Evolutionary conservation across 2,888 invertebrate genomes (phyloP), one percentile per base, ranked within the genome.

Genomic region (Meteorus cinctellus): DNA sequence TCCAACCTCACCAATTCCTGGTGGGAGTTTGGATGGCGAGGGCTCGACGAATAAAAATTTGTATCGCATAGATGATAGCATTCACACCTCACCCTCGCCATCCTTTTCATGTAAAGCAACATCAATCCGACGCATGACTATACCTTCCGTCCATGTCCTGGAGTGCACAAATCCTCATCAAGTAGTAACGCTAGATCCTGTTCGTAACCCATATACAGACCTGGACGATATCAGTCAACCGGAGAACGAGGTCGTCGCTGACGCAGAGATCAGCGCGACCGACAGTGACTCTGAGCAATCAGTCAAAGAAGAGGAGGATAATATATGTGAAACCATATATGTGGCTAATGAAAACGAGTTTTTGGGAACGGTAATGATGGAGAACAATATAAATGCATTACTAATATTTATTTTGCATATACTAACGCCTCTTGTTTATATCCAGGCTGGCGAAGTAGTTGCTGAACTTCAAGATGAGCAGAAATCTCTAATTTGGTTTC

Each of bases 381-480:
- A 60, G 3, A 65, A 51, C 24, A 51, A n/a, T 3, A 24, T 4
- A 60, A 14, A n/a, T 12, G 45, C 10, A 12, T 31, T 24, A 24
- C 16, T 36, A 27, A 16, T 69, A 69, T 78, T 24, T 8, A 45
- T 68, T 34, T n/a, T 60, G 19, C 4, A 62, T 65, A 86, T 87
- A 34, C 12, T 72, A 31, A 16, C 27, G 1, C 3, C 12, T 31
- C 10, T 4, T 14, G 1, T 62, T 29, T 31, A 36, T 41, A 19
- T 24, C 19, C 68, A 95, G 94, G 94, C 94, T 24, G 96, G 96
- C 0, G 96, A 95, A 86, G 94, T 97, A 86, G 96, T 97, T 1
- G 96, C 98, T 86, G 98, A 97, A 87, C 93, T 98, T 29, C 96
- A 95, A 0, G 98, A 98, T 75, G 98, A 98, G 89, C 97, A 98